Percentiles rank a stretch among this genome's conserved stretches.
Evolutionary conservation across 2,888 invertebrate species (phyloP).

Genomic region (Aphodius granarius): DNA sequence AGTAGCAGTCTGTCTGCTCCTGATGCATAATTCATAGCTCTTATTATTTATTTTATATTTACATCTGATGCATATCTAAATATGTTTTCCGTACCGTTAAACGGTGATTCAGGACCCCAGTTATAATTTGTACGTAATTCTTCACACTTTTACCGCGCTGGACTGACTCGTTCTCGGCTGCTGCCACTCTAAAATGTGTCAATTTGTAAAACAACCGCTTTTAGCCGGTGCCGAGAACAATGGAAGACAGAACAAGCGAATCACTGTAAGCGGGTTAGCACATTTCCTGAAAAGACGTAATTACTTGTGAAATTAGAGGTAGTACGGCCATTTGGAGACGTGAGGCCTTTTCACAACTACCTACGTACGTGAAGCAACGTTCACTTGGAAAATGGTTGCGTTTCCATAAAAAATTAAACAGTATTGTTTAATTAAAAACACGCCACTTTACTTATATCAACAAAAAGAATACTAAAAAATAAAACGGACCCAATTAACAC

Average conservation of each 20-base stretch:
- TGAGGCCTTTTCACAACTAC: not conserved
- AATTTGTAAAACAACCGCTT: not conserved
- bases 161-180: not conserved
- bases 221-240: not conserved
- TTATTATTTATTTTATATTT: conserved; percentile 28
- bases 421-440: not conserved
- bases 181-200: not conserved
- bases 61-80: conserved; percentile 26
- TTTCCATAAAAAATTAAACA: too few species aligned
- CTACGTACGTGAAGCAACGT: not conserved
- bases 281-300: conserved; percentile 12
- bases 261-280: not conserved
- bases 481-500: not conserved
- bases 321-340: not conserved
- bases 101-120: not conserved
- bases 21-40: conserved; percentile 26
- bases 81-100: conserved; percentile 13
- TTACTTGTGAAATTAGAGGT: conserved; percentile 6
- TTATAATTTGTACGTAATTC: not conserved
- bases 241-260: not conserved
- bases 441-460: not conserved
- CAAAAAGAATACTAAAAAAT: not conserved
- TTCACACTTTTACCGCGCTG: not conserved
- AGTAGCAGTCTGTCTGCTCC: not conserved
- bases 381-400: not conserved